Base-by-base conservation (phyloP, 2,888 invertebrate genomes). In the Tupiocoris notatus region DNA sequence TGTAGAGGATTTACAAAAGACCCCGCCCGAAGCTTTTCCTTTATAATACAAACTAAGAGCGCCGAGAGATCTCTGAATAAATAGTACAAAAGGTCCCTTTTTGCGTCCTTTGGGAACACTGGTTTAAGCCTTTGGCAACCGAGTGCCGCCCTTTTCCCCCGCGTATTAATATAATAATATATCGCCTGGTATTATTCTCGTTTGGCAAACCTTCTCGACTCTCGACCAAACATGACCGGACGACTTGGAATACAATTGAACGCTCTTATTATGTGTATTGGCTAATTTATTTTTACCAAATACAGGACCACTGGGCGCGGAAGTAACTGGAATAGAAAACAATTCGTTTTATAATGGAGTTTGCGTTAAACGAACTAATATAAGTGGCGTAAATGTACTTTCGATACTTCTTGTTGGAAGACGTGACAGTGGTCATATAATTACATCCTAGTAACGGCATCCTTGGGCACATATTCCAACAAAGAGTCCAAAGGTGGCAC, bases 141-240 rank as follows among this genome's bases (percentile, higher is more conserved):
- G 39, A 39, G 39, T 39, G 54, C 74, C 74, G 39, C 63, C 74
- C 22, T n/a, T 64, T 64, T 61, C 64, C 24, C 64, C 65, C n/a
- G n/a, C 25, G 76, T 74, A 68, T 78, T 75, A 77, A 64, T 76
- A 64, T 76, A 77, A 78, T 76, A 78, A 70, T 75, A 71, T 70
- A 17, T 64, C 65, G 65, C 71, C 65, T 16, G 71, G 75, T 76
- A 78, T 78, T 78, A 78, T 78, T 66, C 73, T 70, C 78, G 70
- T 78, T 78, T 78, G 78, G 78, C 78, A 78, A 76, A 62, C 75
- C 61, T 65, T 54, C 68, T 22, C 76, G 21, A 66, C 57, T n/a
- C 59, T 18, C 58, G 24, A 25, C 17, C 25, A 59, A 65, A 66
- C 61, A 67, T 66, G 59, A 21, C 58, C 23, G 59, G 61, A 39